Evolutionary conservation across 64 coral and sea anemone species (phyloP).

Genomic region (Catalaphyllia jardinei): DNA sequence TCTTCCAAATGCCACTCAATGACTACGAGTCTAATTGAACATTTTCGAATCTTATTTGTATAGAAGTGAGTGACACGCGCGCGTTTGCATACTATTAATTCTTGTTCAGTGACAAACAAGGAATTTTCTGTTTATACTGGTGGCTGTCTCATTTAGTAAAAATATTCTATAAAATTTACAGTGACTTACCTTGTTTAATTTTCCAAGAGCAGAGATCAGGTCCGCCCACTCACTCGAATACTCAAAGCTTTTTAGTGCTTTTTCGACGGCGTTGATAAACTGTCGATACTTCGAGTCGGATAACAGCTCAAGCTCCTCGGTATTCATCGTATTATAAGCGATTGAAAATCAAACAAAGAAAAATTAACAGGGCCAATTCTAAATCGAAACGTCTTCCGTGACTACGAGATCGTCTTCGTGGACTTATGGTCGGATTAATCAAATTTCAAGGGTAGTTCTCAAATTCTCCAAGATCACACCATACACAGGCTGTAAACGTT

Average conservation of each 20-base stretch:
- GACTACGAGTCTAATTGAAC: too few relatives aligned
- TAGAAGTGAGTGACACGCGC: too few relatives aligned
- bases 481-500: neutral
- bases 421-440: neutral
- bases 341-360: neutral
- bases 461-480: neutral
- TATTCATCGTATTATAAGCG: slow-evolving; percentile 57
- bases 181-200: slow-evolving; percentile 87
- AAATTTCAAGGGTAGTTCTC: neutral
- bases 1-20: too few relatives aligned
- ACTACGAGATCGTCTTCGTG: too few relatives aligned
- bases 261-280: slow-evolving; percentile 89
- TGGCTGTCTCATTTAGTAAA: neutral
- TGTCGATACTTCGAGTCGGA: slow-evolving; percentile 94
- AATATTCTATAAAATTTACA: neutral
- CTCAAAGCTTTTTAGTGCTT: slow-evolving; percentile 90
- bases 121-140: too few relatives aligned
- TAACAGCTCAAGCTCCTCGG: slow-evolving; percentile 81
- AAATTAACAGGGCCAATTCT: neutral
- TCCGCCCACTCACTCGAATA: slow-evolving; percentile 96
- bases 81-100: too few relatives aligned
- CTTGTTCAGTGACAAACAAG: too few relatives aligned
- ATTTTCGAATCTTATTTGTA: too few relatives aligned
- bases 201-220: slow-evolving; percentile 88
- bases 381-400: neutral